phyloP scores from a whole-genome alignment of 2,888 invertebrate species.

The Tuta absoluta region DNA sequence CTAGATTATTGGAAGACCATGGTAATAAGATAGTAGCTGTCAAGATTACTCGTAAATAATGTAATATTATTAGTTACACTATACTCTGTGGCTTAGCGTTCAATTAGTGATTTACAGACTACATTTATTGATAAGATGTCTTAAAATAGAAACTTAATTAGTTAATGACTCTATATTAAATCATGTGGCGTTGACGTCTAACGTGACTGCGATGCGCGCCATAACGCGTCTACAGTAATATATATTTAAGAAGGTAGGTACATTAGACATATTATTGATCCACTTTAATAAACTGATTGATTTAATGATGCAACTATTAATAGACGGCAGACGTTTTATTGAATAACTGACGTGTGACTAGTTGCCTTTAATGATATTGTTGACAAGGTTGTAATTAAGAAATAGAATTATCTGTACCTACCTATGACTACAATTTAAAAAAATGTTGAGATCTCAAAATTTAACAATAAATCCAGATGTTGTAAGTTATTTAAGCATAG shows the following conservation, averaged over 20 bases:
- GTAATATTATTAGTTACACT: not conserved
- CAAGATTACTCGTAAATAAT: too few relatives aligned
- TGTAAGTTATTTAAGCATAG: too few relatives aligned
- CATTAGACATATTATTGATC: too few relatives aligned
- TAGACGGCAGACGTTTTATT: not conserved
- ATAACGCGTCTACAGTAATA: not conserved
- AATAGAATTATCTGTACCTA: too few relatives aligned
- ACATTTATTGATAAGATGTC: not conserved
- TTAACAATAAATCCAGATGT: too few relatives aligned
- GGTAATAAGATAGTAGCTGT: too few relatives aligned
- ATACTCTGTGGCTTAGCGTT: not conserved
- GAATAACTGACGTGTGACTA: not conserved
- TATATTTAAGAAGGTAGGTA: not conserved
- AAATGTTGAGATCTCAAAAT: too few relatives aligned
- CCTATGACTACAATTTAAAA: too few relatives aligned
- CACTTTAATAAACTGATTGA: conserved; percentile 3
- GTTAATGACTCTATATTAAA: not conserved
- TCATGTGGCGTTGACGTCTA: not conserved
- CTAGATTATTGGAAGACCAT: too few relatives aligned
- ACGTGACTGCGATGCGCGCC: not conserved
- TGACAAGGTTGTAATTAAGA: too few relatives aligned
- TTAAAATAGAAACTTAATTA: not conserved
- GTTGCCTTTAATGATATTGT: too few relatives aligned
- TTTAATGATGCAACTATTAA: not conserved
- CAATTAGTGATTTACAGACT: not conserved